Evolutionary conservation across 1,140 invertebrate genomes (phyloP).

Genomic region (Drosophila saltans): DNA sequence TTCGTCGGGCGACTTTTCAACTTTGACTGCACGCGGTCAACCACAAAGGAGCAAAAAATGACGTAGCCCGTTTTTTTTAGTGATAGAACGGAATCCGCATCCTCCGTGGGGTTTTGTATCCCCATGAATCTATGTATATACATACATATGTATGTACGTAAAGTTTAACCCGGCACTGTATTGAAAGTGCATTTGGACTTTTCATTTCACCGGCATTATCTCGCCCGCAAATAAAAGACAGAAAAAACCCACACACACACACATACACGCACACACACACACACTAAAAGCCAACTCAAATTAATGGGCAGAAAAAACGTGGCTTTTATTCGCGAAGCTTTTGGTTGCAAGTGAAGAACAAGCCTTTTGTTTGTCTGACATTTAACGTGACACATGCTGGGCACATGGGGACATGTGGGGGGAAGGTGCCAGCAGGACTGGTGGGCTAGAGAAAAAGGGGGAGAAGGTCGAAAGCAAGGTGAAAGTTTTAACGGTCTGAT

Average conservation of each 20-base stretch:
- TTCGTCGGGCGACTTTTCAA: constrained; percentile 38
- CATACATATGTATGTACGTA: not conserved
- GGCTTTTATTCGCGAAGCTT: constrained; percentile 49
- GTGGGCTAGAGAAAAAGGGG: no score
- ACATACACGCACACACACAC: not conserved
- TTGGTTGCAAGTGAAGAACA: constrained; percentile 40
- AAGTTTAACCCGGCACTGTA: constrained; percentile 3
- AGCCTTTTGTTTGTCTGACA: constrained; percentile 75
- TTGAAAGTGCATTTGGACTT: constrained; percentile 60
- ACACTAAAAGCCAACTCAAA: constrained; percentile 42
- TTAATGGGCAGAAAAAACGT: constrained; percentile 71
- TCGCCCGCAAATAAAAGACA: not conserved
- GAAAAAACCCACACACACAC: not conserved
- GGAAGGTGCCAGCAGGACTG: not conserved
- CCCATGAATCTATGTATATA: not conserved
- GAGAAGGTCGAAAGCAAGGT: constrained; percentile 18
- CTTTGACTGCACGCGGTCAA: constrained; percentile 57
- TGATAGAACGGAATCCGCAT: not conserved
- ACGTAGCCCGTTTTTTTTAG: constrained; percentile 8
- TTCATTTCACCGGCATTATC: constrained; percentile 50
- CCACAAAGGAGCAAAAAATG: constrained; percentile 51
- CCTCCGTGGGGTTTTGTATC: not conserved
- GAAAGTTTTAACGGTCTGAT: constrained; percentile 56
- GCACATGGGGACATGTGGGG: constrained; percentile 64
- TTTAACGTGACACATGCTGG: constrained; percentile 74